Evolutionary conservation across 2,113 vertebrate genomes (phyloP).

Genomic region (Microcebus murinus): DNA sequence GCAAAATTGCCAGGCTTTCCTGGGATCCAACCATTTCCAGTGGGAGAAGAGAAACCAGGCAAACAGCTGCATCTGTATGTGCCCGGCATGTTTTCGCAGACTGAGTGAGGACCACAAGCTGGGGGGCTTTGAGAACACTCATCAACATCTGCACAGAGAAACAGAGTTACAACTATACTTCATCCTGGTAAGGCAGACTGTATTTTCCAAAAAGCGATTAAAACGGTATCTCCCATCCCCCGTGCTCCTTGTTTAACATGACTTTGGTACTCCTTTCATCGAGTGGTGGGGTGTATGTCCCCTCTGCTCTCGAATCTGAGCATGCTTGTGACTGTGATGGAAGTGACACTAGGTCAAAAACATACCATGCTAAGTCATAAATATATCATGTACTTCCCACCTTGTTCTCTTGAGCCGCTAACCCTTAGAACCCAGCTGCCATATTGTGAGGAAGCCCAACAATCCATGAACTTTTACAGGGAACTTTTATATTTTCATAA

Average conservation of each 20-base stretch:
- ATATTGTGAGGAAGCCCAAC: not conserved
- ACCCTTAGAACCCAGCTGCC: not conserved
- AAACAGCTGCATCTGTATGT: not conserved
- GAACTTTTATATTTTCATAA: not conserved
- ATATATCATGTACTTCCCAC: not conserved
- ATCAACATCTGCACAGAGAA: constrained; percentile 40
- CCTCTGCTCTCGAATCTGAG: not conserved
- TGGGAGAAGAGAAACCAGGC: constrained; percentile 35
- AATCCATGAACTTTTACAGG: too few species aligned
- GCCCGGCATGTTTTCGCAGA: not conserved
- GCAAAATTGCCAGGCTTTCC: accelerated
- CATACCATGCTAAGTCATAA: too few species aligned
- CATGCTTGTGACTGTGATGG: too few species aligned
- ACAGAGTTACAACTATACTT: not conserved
- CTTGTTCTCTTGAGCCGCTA: not conserved
- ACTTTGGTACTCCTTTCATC: too few species aligned
- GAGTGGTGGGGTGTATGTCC: accelerated
- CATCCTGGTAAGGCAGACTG: accelerated
- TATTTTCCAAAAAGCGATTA: not conserved
- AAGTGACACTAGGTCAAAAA: not conserved
- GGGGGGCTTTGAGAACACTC: constrained; percentile 9
- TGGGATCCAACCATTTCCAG: not conserved
- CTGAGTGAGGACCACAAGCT: not conserved
- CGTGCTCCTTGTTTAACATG: not conserved
- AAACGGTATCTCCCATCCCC: not conserved